Evolutionary conservation across 2,797 vertebrate species (phyloP), one percentile per base, ranked within the genome.

Genomic region (Glyptemys insculpta): DNA sequence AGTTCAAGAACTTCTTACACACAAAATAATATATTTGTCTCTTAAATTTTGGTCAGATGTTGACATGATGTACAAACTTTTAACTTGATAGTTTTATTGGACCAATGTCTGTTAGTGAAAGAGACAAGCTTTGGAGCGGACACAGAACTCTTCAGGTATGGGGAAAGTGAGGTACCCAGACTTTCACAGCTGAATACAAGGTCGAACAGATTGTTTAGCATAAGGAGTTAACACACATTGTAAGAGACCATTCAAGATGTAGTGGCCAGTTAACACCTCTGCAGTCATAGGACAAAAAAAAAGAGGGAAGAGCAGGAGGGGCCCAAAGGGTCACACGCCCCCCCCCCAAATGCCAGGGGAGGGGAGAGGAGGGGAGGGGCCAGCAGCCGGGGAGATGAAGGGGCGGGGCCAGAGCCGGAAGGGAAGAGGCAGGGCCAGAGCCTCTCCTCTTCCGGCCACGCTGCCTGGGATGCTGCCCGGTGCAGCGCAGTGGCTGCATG

Each of bases 1-100:
- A 89, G n/a, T 88, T 94, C 56, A 96, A 79, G 29, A 86, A 87
- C 79, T 68, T 95, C 65, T 41, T 92, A 56, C 54, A 94, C 52
- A 90, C 54, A 87, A 10, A 12, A 49, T 18, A 76, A 76, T 79
- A 87, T 89, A 94, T 57, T 81, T 79, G 80, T 19, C 93, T 93
- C 91, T 12, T 92, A 88, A 88, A 89, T 92, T 92, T 91, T 12
- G 49, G 53, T 23, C 50, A 23, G 81, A 89, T 18, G 54, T 62
- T 95, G 88, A 81, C 25, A 85, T 50, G 79, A 92, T 0, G 52
- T 72, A 52, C 88, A 57, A 92, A 89, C 47, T 94, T 84, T 86
- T 86, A 1, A 92, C 27, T 29, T 44, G 47, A 78, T 19, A 59
- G 12, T 65, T 65, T n/a, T n/a, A n/a, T n/a, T 65, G 34, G 65